phyloP scores from a whole-genome alignment of 2,113 vertebrate genomes.

The Apus apus region DNA sequence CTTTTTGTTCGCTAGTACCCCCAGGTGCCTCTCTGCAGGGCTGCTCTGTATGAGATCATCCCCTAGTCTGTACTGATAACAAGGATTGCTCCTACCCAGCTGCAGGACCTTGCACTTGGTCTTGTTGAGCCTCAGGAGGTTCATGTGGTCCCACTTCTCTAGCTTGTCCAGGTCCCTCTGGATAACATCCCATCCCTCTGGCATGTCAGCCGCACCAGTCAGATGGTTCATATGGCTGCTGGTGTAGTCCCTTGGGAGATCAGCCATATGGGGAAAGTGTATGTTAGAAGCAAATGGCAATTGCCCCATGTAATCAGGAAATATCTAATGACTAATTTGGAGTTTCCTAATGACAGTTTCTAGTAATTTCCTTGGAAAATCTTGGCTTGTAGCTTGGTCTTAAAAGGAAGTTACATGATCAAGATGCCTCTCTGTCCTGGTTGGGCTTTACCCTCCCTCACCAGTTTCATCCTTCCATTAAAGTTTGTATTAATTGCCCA shows the following conservation, averaged over 20 bases:
- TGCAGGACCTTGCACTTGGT: no score
- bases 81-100: no score
- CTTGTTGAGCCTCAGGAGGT: no score
- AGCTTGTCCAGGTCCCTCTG: no score
- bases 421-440: neutral
- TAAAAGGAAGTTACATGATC: neutral
- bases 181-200: no score
- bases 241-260: neutral
- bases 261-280: accelerated
- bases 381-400: neutral
- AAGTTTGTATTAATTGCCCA: neutral
- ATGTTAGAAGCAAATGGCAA: neutral
- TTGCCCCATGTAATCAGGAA: neutral
- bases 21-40: no score
- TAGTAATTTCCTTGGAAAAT: neutral
- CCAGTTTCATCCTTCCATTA: neutral
- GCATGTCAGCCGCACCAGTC: neutral
- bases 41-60: no score
- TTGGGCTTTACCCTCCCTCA: neutral
- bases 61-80: no score
- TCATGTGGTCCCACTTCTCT: no score
- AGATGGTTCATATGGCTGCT: neutral
- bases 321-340: neutral
- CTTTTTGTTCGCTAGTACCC: no score
- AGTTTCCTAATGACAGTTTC: neutral